Conservation (phyloP, 2,113 vertebrate species). For the Catharus fuscescens region DNA sequence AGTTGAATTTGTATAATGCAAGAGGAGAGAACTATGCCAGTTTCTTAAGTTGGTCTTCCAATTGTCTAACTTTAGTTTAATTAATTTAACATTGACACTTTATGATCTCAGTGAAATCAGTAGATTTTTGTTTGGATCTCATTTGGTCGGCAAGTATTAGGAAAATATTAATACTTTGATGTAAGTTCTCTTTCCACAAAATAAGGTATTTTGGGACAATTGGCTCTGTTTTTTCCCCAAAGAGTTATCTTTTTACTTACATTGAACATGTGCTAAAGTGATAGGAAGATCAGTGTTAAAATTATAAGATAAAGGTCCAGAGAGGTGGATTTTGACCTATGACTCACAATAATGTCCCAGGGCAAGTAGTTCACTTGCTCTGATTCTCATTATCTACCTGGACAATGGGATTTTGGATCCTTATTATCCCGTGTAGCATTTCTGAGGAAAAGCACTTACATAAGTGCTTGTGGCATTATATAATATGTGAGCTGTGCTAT, state of each 20-base stretch:
- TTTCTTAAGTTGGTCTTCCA: neutral
- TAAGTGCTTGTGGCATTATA: neutral
- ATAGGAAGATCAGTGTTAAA: neutral
- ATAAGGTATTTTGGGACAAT: neutral
- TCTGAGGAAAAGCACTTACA: neutral
- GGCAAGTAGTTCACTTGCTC: neutral
- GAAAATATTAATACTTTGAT: neutral
- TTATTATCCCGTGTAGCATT: neutral
- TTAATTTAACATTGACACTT: neutral
- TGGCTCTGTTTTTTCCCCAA: neutral
- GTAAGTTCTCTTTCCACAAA: neutral
- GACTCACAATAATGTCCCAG: neutral
- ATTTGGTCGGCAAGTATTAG: neutral
- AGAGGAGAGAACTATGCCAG: neutral
- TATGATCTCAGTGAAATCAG: neutral
- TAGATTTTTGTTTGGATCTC: neutral
- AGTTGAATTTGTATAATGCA: neutral
- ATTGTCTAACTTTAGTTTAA: neutral
- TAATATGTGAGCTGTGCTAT: fast-evolving
- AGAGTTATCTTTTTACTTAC: neutral
- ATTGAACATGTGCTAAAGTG: neutral
- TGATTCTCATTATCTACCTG: neutral
- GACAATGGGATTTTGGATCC: neutral
- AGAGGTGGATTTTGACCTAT: neutral
- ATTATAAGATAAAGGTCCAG: neutral